A percentile compares a stretch with the other conserved stretches of the same genome.
Evolutionary conservation across 1,140 invertebrate genomes (phyloP).

Genomic region (Heliconius hermathena): DNA sequence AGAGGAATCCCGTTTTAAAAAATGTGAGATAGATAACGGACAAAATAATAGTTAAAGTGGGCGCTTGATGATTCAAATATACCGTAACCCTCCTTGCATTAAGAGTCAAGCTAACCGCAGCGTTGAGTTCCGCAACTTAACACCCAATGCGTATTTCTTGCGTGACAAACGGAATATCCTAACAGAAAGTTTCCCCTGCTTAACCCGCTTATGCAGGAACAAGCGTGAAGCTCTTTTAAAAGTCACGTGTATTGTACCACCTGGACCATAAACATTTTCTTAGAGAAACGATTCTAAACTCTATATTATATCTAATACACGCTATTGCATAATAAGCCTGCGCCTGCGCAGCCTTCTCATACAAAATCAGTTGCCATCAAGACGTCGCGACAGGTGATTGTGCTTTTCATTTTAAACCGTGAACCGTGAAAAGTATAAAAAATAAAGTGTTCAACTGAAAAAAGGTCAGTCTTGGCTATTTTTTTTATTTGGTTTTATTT

Average conservation of each 20-base stretch:
- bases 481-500: neutral
- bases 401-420: neutral
- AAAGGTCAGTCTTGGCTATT: slow-evolving; percentile 35
- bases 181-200: neutral
- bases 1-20: too few species aligned
- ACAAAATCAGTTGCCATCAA: slow-evolving; percentile 46
- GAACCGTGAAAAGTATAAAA: neutral
- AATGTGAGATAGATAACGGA: too few species aligned
- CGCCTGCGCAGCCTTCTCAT: slow-evolving; percentile 41
- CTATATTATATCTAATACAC: slow-evolving; percentile 18
- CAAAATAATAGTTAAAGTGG: too few species aligned
- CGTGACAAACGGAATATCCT: neutral
- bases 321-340: slow-evolving; percentile 37
- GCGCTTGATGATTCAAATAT: too few species aligned
- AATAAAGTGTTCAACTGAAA: slow-evolving; percentile 8
- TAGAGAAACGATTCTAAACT: neutral
- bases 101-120: too few species aligned
- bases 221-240: neutral
- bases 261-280: neutral
- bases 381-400: slow-evolving; percentile 25
- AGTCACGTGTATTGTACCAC: slow-evolving; percentile 19
- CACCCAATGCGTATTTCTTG: too few species aligned
- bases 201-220: neutral
- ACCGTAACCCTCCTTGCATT: too few species aligned
- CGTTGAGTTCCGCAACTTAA: too few species aligned